phyloP scores from a whole-genome alignment of 1,140 invertebrate species.

The Saccostrea glomerata region DNA sequence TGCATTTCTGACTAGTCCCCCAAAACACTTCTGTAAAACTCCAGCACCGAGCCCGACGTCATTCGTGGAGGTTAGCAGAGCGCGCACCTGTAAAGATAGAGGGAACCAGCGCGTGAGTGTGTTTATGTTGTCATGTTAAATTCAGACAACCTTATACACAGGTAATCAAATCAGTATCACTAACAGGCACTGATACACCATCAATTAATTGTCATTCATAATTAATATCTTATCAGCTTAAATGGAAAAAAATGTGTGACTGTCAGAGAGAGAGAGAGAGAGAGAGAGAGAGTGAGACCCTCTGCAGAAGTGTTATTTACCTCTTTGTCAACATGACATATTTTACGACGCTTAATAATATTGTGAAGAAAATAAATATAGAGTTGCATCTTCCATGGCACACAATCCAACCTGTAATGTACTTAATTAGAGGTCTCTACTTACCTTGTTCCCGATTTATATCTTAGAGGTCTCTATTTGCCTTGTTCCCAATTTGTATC shows the following conservation, averaged over 20 bases:
- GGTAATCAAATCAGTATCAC: slow-evolving; percentile 8
- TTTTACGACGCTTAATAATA: background rate
- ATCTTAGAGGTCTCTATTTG: too few relatives aligned
- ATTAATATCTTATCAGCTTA: background rate
- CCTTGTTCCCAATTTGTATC: too few relatives aligned
- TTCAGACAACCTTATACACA: background rate
- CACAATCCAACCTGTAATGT: background rate
- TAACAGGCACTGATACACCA: background rate
- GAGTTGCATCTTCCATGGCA: background rate
- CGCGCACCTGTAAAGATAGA: background rate
- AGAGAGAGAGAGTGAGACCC: background rate
- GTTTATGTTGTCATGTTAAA: background rate
- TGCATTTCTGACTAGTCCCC: slow-evolving; percentile 1
- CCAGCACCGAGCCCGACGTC: background rate
- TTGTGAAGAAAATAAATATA: background rate
- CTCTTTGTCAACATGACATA: too few relatives aligned
- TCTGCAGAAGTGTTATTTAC: background rate
- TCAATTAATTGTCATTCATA: slow-evolving; percentile 18
- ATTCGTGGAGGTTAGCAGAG: background rate
- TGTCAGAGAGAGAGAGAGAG: background rate
- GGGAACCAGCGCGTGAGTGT: background rate
- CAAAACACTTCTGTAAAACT: background rate
- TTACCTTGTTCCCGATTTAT: too few relatives aligned
- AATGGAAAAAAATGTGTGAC: background rate
- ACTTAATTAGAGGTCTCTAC: too few relatives aligned